These are phyloP conservation scores for Galaxias olidus DNA, from an alignment of 2,797 vertebrate genomes.

Conservation along the genomic window DNA sequence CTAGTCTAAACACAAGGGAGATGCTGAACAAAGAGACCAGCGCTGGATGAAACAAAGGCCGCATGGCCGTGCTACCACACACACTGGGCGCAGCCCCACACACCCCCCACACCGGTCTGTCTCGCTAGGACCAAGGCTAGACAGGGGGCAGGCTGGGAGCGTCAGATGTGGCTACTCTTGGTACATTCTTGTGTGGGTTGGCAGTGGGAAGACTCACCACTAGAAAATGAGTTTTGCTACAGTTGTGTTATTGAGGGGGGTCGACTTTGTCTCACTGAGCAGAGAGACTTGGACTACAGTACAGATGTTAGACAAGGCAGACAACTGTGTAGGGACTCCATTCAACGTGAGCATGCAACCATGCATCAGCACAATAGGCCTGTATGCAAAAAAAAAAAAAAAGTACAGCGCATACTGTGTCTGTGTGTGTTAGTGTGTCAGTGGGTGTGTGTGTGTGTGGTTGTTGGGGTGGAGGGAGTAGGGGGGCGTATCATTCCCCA, in stretches of 20 bases:
- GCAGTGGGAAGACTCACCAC: constrained; percentile 31
- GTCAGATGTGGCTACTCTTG: constrained; percentile 57
- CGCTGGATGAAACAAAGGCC: background rate
- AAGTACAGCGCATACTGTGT: background rate
- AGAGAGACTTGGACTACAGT: too few species aligned
- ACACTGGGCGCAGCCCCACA: constrained; percentile 13
- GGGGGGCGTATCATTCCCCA: constrained; percentile 23
- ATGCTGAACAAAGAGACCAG: background rate
- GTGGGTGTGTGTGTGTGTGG: background rate
- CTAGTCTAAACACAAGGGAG: constrained; percentile 19
- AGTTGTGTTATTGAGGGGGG: too few species aligned
- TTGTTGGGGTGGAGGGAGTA: constrained; percentile 13
- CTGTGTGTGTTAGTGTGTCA: background rate
- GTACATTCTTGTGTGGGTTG: constrained; percentile 62
- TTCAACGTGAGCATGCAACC: too few species aligned
- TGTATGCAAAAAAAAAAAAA: background rate
- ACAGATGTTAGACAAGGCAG: too few species aligned
- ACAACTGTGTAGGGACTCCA: too few species aligned
- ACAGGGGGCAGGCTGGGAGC: constrained; percentile 44
- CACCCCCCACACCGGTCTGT: constrained; percentile 25
- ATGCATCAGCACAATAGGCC: too few species aligned
- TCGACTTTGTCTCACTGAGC: too few species aligned
- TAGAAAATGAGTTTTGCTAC: constrained; percentile 53
- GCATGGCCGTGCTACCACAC: background rate
- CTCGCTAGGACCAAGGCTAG: constrained; percentile 30